These are phyloP conservation scores for Stegostoma tigrinum DNA, from an alignment of 2,113 vertebrate species.

Conservation along the genomic window DNA sequence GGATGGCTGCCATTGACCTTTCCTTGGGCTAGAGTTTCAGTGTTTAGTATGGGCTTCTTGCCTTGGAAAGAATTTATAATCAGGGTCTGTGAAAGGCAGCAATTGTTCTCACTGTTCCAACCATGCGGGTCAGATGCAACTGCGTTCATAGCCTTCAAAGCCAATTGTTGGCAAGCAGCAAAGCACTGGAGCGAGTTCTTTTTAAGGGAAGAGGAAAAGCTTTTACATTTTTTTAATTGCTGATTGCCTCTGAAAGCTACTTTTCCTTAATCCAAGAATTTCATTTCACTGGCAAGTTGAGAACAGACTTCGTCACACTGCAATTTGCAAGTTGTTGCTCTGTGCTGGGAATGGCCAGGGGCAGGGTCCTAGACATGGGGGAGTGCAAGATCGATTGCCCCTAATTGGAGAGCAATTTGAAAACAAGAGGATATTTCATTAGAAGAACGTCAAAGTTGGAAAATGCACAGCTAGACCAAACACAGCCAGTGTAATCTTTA, in stretches of 20 bases:
- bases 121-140: constrained; percentile 71
- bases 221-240: constrained; percentile 67
- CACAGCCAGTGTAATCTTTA: background rate
- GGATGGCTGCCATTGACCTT: constrained; percentile 66
- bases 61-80: constrained; percentile 74
- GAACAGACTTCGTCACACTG: constrained; percentile 38
- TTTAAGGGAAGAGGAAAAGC: constrained; percentile 64
- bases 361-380: background rate
- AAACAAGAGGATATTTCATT: background rate
- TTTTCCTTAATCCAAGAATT: constrained; percentile 65
- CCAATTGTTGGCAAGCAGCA: constrained; percentile 58
- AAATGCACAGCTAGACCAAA: background rate
- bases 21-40: constrained; percentile 62
- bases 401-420: background rate
- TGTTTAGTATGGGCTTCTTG: constrained; percentile 67
- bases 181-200: constrained; percentile 62
- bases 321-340: background rate
- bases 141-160: constrained; percentile 62
- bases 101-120: constrained; percentile 66
- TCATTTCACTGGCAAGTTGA: constrained; percentile 53
- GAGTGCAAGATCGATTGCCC: background rate
- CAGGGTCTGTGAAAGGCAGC: constrained; percentile 67
- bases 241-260: constrained; percentile 60
- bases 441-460: background rate
- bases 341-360: background rate